These are phyloP conservation scores for Corythornis vintsioides DNA, from an alignment of 2,113 vertebrate genomes.

Conservation along the genomic window DNA sequence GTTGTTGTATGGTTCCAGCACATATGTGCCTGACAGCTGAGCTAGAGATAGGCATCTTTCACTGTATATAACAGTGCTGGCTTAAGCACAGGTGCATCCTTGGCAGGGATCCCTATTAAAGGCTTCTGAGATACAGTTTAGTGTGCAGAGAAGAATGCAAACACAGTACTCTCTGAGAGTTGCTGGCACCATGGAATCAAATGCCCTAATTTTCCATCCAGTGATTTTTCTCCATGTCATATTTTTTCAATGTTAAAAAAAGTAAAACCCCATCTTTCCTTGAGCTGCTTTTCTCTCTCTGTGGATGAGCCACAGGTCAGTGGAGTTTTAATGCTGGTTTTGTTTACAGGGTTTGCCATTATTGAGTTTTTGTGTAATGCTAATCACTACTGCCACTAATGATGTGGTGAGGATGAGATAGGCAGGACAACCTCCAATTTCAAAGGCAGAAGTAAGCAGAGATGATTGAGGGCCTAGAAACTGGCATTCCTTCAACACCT, in stretches of 20 bases:
- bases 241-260: background rate
- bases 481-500: background rate
- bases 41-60: background rate
- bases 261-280: background rate
- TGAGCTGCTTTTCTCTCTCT: background rate
- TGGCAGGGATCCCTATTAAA: background rate
- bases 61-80: background rate
- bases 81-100: background rate
- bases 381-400: background rate
- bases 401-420: background rate
- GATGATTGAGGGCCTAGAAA: background rate
- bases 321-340: background rate
- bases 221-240: background rate
- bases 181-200: background rate
- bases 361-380: background rate
- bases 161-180: background rate
- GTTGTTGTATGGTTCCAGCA: background rate
- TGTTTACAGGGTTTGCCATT: background rate
- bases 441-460: background rate
- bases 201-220: background rate
- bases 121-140: background rate
- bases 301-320: background rate
- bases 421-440: background rate
- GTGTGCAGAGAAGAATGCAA: background rate
- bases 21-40: background rate